Conservation (phyloP, 2,888 invertebrate genomes). For the Rhorus exstirpatorius region DNA sequence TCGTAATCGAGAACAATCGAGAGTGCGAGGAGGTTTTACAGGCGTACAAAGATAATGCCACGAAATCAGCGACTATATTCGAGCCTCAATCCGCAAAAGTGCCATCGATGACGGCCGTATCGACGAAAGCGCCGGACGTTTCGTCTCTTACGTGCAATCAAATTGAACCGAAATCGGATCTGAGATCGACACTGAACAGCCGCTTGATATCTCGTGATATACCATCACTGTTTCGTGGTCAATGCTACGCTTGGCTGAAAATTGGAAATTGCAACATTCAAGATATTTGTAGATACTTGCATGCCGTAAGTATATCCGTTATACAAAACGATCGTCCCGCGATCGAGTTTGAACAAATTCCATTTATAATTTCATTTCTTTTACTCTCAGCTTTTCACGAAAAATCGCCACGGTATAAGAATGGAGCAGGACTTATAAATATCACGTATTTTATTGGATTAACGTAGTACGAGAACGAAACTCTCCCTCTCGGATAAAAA, state of each 20-base stretch:
- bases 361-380: no score
- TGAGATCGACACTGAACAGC: constrained; percentile 36
- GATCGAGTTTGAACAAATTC: background rate
- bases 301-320: constrained; percentile 45
- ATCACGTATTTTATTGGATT: no score
- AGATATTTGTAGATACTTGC: constrained; percentile 21
- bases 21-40: constrained; percentile 44
- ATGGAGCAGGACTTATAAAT: no score
- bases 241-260: constrained; percentile 56
- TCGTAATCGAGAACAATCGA: constrained; percentile 41
- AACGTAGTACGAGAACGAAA: no score
- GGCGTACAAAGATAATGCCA: constrained; percentile 25
- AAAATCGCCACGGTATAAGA: no score
- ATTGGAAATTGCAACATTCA: background rate
- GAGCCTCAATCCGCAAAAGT: background rate
- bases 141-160: background rate
- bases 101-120: background rate
- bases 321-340: background rate
- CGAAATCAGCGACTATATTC: background rate
- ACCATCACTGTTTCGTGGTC: constrained; percentile 37
- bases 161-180: background rate
- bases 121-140: background rate
- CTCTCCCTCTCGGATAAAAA: no score
- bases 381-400: no score
- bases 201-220: constrained; percentile 11